Conservation (phyloP, 2,113 vertebrate species). For the Alectura lathami region DNA sequence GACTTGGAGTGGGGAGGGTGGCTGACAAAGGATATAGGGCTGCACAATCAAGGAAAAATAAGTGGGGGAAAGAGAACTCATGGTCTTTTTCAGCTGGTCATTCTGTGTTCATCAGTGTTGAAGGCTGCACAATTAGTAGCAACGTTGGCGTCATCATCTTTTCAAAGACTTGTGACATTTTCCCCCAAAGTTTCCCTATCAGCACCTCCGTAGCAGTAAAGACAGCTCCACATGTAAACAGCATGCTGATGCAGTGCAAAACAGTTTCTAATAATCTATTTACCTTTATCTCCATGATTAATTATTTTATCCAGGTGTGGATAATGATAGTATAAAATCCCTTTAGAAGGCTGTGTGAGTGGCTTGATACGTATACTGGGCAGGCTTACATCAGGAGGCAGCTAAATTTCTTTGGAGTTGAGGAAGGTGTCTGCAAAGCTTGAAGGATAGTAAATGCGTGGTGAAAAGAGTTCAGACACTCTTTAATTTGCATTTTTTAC, state of each 20-base stretch:
- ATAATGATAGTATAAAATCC: not conserved
- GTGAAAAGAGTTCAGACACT: slow-evolving; percentile 24
- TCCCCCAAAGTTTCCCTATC: not conserved
- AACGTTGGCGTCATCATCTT: rapidly evolving
- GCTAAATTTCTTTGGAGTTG: not conserved
- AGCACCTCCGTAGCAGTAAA: not conserved
- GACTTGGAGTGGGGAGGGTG: not conserved
- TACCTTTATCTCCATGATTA: not conserved
- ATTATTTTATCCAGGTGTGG: not conserved
- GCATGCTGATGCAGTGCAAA: rapidly evolving
- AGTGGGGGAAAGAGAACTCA: not conserved
- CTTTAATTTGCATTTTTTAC: not conserved
- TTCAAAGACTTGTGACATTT: not conserved
- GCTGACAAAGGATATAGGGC: not conserved
- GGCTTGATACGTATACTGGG: not conserved
- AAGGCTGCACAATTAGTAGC: not conserved
- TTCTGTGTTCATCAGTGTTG: not conserved
- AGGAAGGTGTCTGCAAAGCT: not conserved
- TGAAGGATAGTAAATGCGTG: not conserved
- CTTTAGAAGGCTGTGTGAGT: not conserved
- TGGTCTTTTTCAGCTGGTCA: not conserved
- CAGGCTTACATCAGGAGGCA: not conserved
- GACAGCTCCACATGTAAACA: not conserved
- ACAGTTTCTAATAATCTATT: not conserved
- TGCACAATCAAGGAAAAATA: not conserved